phyloP scores from a whole-genome alignment of 2,113 vertebrate species.

The Charina bottae region DNA sequence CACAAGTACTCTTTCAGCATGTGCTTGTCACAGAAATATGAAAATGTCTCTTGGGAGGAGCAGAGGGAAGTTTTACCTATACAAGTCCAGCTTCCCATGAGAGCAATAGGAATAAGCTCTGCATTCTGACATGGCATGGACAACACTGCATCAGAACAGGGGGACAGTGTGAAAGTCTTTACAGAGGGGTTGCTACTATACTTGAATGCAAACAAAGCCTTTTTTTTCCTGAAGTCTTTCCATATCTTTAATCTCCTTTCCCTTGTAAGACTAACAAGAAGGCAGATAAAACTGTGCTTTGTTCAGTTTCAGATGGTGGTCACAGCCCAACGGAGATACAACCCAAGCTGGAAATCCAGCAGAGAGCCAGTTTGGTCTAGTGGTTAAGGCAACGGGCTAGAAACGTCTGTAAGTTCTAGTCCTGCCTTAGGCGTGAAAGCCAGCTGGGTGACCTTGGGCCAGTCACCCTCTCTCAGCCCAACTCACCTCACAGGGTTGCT shows the following conservation, averaged over 20 bases:
- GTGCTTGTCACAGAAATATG: background rate
- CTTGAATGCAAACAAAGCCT: background rate
- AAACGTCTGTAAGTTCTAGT: too few relatives aligned
- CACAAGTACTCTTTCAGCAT: background rate
- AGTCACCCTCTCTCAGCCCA: too few relatives aligned
- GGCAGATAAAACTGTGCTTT: background rate
- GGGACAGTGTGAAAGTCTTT: background rate
- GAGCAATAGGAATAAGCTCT: background rate
- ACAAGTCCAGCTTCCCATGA: background rate
- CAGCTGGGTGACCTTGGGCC: too few relatives aligned
- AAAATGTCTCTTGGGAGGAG: background rate
- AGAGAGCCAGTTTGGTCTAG: too few relatives aligned
- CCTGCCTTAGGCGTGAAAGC: too few relatives aligned
- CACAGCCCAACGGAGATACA: background rate
- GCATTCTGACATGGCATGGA: background rate
- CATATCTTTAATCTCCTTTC: background rate
- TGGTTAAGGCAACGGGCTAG: too few relatives aligned
- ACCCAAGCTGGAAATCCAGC: background rate
- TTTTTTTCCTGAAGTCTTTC: background rate
- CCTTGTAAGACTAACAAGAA: background rate
- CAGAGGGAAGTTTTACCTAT: background rate
- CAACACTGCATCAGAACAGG: background rate
- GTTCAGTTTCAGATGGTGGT: background rate
- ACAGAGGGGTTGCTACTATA: background rate
- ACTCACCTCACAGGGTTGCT: too few relatives aligned